Evolutionary conservation across 1,140 invertebrate genomes (phyloP).

Genomic region (Microplitis demolitor): DNA sequence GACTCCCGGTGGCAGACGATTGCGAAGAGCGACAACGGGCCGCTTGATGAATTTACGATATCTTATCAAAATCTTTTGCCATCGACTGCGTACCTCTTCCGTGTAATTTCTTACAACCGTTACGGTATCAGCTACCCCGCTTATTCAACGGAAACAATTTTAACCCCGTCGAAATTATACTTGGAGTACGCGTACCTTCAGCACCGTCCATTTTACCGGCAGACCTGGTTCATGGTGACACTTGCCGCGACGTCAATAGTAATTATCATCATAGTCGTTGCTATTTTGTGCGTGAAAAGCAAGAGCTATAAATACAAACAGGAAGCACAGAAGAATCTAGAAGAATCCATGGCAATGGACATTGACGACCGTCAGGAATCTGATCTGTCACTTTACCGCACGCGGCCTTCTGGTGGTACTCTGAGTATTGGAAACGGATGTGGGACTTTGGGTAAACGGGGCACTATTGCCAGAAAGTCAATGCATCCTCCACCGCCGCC

Average conservation of each 20-base stretch:
- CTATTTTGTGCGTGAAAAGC: constrained; percentile 91
- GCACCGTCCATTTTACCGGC: constrained; percentile 88
- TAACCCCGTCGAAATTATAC: constrained; percentile 88
- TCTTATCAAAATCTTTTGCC: constrained; percentile 89
- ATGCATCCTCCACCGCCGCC: constrained; percentile 65
- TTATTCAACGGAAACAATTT: constrained; percentile 79
- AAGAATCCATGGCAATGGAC: constrained; percentile 87
- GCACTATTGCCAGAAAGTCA: constrained; percentile 68
- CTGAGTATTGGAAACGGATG: constrained; percentile 61
- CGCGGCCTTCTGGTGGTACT: constrained; percentile 64
- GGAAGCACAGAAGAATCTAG: constrained; percentile 87
- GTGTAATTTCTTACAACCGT: constrained; percentile 91
- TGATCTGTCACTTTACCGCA: constrained; percentile 77
- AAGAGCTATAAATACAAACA: constrained; percentile 96
- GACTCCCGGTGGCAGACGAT: constrained; percentile 88
- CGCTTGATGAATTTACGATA: constrained; percentile 81
- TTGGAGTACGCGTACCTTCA: constrained; percentile 87
- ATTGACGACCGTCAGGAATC: constrained; percentile 81
- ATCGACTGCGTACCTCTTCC: constrained; percentile 88
- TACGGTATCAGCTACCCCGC: constrained; percentile 93
- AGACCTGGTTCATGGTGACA: constrained; percentile 97
- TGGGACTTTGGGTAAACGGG: constrained; percentile 68
- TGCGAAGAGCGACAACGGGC: constrained; percentile 79
- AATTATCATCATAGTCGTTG: constrained; percentile 92
- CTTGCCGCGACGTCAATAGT: constrained; percentile 88